Evolutionary conservation across 2,888 invertebrate species (phyloP), one percentile per base, ranked within the genome.

Genomic region (Hypselothyrea guttata): DNA sequence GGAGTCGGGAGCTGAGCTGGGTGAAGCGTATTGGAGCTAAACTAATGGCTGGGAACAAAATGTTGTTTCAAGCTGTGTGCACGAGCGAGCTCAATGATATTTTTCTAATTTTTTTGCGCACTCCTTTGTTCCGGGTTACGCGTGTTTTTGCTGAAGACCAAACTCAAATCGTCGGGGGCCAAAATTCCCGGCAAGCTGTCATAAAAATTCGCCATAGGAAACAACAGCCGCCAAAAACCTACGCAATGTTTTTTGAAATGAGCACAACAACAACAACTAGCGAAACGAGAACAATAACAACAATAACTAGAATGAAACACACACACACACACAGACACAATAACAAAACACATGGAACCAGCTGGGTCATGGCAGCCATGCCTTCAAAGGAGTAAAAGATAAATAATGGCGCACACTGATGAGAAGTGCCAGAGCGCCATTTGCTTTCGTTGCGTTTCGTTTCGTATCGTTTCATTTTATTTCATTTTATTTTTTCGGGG

Each of bases 51-150:
- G 58, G 75, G 73, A 82, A 78, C 69, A 59, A 75, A 82, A 78
- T 78, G 78, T 78, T 78, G 78, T 79, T 82, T 79, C 78, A 79
- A 82, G 82, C 82, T 79, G 78, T 78, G 78, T 79, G 78, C 78
- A 79, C 82, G 78, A 79, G 66, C 66, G 76, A 62, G 57, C 75
- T 76, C 73, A 79, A 65, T 79, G 79, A 75, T 73, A 77, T 77
- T 81, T 76, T 64, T 45, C 51, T 49, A 56, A 52, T 58, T 55
- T 66, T 33, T 44, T 44, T 45, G 30, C 3, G 18, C 30, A 27
- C 5, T 4, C 7, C 11, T 37, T 33, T 40, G 47, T 16, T 42
- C 15, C 31, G 40, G 37, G 16, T 41, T 37, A 42, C 38, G 37
- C 41, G 30, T 55, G 41, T 47, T 54, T 52, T 33, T 45, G 54